These are phyloP conservation scores for Rhagologus leucostigma DNA, from an alignment of 2,113 vertebrate genomes.

Conservation along the genomic window DNA sequence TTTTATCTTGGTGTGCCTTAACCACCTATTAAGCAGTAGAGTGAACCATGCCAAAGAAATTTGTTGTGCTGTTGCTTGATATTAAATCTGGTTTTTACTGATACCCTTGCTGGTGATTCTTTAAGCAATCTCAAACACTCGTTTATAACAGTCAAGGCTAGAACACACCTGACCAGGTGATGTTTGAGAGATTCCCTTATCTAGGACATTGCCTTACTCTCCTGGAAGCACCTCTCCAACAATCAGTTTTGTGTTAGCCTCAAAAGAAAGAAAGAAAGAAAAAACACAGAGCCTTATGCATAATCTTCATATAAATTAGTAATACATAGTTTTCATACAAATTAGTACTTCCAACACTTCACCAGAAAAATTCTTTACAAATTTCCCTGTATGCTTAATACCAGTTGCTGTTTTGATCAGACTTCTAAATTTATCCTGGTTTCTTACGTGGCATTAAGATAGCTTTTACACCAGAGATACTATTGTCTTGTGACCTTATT, in stretches of 20 bases:
- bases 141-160: background rate
- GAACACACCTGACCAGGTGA: background rate
- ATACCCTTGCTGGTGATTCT: background rate
- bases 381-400: background rate
- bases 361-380: background rate
- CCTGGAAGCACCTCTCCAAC: background rate
- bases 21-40: too few species aligned
- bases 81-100: background rate
- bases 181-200: background rate
- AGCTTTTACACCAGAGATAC: background rate
- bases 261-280: background rate
- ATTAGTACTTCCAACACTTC: background rate
- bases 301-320: background rate
- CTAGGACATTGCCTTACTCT: background rate
- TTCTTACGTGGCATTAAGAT: background rate
- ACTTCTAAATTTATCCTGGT: background rate
- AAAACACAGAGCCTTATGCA: background rate
- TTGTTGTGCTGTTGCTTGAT: fast-evolving
- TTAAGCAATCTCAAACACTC: fast-evolving
- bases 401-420: background rate
- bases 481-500: background rate
- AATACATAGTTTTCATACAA: background rate
- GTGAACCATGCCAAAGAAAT: background rate
- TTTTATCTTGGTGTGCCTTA: background rate
- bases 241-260: background rate